Evolutionary conservation across 1,140 invertebrate species (phyloP), one percentile per base, ranked within the genome.

Genomic region (Dendrolimus punctatus): DNA sequence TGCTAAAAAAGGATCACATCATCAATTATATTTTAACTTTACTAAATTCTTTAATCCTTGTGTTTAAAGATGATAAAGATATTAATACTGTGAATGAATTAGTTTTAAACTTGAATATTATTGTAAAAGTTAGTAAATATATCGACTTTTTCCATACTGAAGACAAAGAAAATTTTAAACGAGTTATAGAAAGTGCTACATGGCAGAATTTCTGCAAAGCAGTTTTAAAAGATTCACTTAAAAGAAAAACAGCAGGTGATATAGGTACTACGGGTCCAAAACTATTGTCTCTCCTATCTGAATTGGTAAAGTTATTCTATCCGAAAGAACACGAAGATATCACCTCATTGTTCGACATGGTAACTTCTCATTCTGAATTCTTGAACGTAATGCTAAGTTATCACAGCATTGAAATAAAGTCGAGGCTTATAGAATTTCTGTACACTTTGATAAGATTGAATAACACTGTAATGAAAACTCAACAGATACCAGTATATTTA

Each of bases 341-440:
- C 0, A 85, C 85, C 9, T 85, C 87, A 8, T 71, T 94, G 39
- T 92, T 93, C 57, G 92, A 94, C 62, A 93, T 94, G 92, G 88
- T 91, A n/a, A 89, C 90, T 8, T 91, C 91, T 0, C 93, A 94
- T 84, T 93, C 93, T 0, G 91, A 93, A 64, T 93, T 93, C 73
- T 78, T 92, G 40, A 91, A 92, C 62, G 85, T 92, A 0, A 90
- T 93, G 84, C 60, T 92, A 4, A 88, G 86, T 49, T 61, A 77
- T 39, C 68, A 85, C 60, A 58, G 87, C 76, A 76, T 86, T 68
- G 87, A 89, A 45, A 87, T 87, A 6, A 91, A 91, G 68, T 86
- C 87, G 4, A 82, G 90, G 68, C 66, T 94, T 6, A 62, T 92
- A 8, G 85, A 91, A 60, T 84, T 94, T 38, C 66, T 94, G 36